A percentile compares a stretch with the other conserved stretches of the same genome.
phyloP scores from a whole-genome alignment of 2,888 invertebrate genomes.

The Cheilosia impressa region DNA sequence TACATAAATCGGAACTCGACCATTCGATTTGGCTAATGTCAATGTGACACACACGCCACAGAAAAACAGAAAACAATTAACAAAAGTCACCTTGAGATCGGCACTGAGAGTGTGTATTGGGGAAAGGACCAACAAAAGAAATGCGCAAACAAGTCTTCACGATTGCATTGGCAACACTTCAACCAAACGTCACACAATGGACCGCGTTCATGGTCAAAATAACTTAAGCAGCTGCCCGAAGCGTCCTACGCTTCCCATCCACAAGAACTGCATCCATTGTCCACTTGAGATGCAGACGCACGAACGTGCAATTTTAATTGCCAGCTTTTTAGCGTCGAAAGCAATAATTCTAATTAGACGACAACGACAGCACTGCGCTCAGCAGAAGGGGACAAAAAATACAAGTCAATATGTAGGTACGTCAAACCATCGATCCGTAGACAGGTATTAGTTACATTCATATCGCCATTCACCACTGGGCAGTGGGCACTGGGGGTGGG shows the following conservation, averaged over 20 bases:
- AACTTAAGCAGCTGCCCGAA: too few relatives aligned
- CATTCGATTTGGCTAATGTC: too few relatives aligned
- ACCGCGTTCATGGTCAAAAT: too few relatives aligned
- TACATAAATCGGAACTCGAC: too few relatives aligned
- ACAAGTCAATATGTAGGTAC: slow-evolving; percentile 8
- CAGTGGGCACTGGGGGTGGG: not conserved
- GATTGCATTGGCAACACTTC: too few relatives aligned
- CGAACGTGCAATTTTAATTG: slow-evolving; percentile 11
- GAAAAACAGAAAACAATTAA: too few relatives aligned
- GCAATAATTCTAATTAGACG: slow-evolving; percentile 25
- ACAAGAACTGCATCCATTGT: not conserved
- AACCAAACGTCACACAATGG: too few relatives aligned
- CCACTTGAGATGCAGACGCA: not conserved
- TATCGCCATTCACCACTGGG: not conserved
- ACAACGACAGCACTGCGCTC: not conserved
- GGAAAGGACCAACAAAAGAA: too few relatives aligned
- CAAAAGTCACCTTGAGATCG: too few relatives aligned
- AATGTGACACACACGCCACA: too few relatives aligned
- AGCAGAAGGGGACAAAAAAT: not conserved
- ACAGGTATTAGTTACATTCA: slow-evolving; percentile 42
- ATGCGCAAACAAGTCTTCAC: too few relatives aligned
- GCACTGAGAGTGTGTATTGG: too few relatives aligned
- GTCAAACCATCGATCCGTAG: slow-evolving; percentile 33
- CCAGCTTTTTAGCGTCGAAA: slow-evolving; percentile 6
- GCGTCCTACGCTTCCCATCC: slow-evolving; percentile 2